Evolutionary conservation across 2,797 vertebrate species (phyloP).

Genomic region (Lagorchestes hirsutus): DNA sequence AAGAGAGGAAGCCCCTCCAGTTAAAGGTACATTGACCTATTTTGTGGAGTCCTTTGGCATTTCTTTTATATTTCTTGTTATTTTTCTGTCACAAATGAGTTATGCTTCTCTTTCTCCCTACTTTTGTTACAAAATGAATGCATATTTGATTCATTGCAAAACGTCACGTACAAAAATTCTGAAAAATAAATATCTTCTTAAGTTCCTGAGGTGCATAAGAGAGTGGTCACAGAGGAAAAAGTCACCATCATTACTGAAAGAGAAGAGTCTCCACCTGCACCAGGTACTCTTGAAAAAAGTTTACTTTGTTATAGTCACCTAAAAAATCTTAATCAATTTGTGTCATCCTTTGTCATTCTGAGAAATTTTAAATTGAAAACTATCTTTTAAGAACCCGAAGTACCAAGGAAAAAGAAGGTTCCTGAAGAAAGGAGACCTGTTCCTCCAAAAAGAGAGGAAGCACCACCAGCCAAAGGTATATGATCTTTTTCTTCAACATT

Average conservation of each 20-base stretch:
- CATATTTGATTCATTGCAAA: conserved; percentile 34
- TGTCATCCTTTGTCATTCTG: conserved; percentile 42
- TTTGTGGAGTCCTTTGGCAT: neutral
- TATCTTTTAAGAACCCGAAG: conserved; percentile 84
- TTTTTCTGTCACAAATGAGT: conserved; percentile 29
- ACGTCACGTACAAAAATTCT: conserved; percentile 61
- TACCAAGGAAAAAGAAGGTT: conserved; percentile 83
- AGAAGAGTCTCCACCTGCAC: conserved; percentile 77
- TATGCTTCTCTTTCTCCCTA: neutral
- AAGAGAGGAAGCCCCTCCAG: conserved; percentile 81
- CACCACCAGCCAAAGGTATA: conserved; percentile 80
- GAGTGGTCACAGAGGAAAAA: conserved; percentile 82
- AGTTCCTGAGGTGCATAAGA: conserved; percentile 88
- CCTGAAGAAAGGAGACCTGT: conserved; percentile 76
- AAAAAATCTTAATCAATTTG: neutral
- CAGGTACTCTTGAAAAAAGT: conserved; percentile 72
- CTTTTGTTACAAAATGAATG: conserved; percentile 55
- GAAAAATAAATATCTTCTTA: conserved; percentile 81
- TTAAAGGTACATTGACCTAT: conserved; percentile 82
- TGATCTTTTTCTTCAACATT: conserved; percentile 23
- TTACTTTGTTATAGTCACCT: neutral
- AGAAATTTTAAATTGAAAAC: conserved; percentile 67
- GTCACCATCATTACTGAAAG: conserved; percentile 79
- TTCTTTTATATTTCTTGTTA: conserved; percentile 50
- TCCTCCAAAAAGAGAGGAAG: conserved; percentile 76